phyloP scores from a whole-genome alignment of 2,888 invertebrate genomes.

The Drosophila prostipennis region DNA sequence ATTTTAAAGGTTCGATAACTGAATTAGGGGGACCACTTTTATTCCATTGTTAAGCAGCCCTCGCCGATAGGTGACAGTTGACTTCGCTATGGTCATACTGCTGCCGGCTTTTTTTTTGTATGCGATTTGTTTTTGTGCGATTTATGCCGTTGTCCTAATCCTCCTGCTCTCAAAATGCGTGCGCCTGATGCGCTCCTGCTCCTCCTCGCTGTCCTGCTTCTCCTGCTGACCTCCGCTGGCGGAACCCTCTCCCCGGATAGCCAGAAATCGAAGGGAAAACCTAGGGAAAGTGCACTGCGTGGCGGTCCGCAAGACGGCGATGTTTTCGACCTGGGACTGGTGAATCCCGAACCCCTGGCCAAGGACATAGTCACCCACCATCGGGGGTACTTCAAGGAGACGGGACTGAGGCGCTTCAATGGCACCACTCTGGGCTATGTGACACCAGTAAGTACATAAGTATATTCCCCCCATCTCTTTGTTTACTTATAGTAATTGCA shows the following conservation, averaged over 20 bases:
- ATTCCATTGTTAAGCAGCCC: too few species aligned
- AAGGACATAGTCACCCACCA: constrained; percentile 92
- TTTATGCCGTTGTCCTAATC: constrained; percentile 31
- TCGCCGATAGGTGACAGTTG: neutral
- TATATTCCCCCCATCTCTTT: neutral
- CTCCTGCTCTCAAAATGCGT: constrained; percentile 45
- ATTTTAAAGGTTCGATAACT: neutral
- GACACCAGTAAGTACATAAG: constrained; percentile 90
- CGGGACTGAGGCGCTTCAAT: constrained; percentile 87
- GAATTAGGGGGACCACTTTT: neutral
- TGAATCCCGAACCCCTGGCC: constrained; percentile 87
- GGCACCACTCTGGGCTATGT: constrained; percentile 94
- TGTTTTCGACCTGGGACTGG: constrained; percentile 89
- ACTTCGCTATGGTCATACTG: constrained; percentile 24
- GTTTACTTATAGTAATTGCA: neutral
- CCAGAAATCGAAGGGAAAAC: constrained; percentile 68
- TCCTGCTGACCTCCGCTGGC: constrained; percentile 39
- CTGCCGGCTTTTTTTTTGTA: constrained; percentile 34
- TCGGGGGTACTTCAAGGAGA: constrained; percentile 90
- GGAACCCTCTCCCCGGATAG: constrained; percentile 76
- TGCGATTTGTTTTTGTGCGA: constrained; percentile 30
- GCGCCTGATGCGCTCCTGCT: constrained; percentile 23
- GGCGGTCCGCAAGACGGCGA: constrained; percentile 86
- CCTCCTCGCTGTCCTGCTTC: constrained; percentile 39
- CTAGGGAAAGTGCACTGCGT: constrained; percentile 78